Evolutionary conservation across 1,140 invertebrate species (phyloP).

Genomic region (Pseudachorutes palmiensis): DNA sequence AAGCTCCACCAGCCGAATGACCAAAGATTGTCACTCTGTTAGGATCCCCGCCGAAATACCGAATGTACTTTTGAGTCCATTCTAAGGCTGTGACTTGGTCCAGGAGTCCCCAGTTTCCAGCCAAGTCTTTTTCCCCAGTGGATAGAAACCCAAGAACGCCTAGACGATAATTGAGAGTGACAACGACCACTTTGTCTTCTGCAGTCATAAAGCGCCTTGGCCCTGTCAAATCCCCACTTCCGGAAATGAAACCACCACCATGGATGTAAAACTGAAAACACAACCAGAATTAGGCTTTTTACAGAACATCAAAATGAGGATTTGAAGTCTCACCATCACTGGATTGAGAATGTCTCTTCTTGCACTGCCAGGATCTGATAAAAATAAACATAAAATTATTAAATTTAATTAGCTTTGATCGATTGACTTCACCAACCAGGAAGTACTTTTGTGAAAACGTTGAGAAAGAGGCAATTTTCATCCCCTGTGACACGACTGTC

Average conservation of each 20-base stretch:
- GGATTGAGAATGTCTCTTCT: not conserved
- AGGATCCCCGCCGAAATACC: constrained; percentile 10
- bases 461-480: constrained; percentile 3
- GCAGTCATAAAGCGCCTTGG: constrained; percentile 4
- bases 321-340: too few species aligned
- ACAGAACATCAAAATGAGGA: too few species aligned
- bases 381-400: not conserved
- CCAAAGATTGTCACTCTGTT: constrained; percentile 9
- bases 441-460: constrained; percentile 7
- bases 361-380: not conserved
- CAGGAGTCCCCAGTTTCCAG: constrained; percentile 1
- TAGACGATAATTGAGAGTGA: not conserved
- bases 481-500: not conserved
- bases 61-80: constrained; percentile 11
- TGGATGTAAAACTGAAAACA: not conserved
- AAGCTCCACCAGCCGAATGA: constrained; percentile 3
- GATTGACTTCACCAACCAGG: not conserved
- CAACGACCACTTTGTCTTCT: constrained; percentile 1
- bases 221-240: not conserved
- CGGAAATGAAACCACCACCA: not conserved
- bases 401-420: not conserved
- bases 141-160: constrained; percentile 1
- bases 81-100: not conserved
- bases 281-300: not conserved
- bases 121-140: not conserved